Base-by-base conservation (phyloP, 2,888 invertebrate genomes). In the Sturmia bella region DNA sequence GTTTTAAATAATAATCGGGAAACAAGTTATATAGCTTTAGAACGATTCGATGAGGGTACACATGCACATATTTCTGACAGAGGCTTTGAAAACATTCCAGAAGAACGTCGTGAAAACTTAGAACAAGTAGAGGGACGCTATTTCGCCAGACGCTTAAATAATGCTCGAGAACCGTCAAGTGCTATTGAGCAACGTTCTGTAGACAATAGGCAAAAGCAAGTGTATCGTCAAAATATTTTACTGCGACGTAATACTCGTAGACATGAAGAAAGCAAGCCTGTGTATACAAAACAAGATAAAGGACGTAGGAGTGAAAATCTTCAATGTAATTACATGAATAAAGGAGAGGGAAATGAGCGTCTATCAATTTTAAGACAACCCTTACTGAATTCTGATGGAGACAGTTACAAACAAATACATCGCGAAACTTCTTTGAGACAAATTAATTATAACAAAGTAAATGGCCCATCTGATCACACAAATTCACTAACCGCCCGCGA, bases 121-220 rank as follows among this genome's bases (percentile, higher is more conserved):
- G 19, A 43, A 11, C 73, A 32, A 73, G 15, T 52, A 11, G 13
- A 24, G 0, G 21, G 37, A 24, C n/a, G 15, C 43, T 19, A 39
- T 24, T 5, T 59, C 13, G 32, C n/a, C 9, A 21, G 27, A 43
- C 21, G 15, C 9, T 17, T 1, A 32, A 21, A 54, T 24, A 24
- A 59, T 56, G 21, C 15, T 2, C 37, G 13, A 0, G 41, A 57
- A 15, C 12, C 7, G n/a, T 19, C 3, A 7, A 24, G 27, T 13
- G 1, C 24, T 17, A 17, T 43, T 15, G 27, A 57, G 5, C 37
- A 27, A 59, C 52, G 57, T 27, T 37, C 13, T n/a, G 24, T 43
- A 13, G 69, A 12, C 50, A 70, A 57, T 19, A 37, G 2, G 15
- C 43, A 17, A 11, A n/a, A 52, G 6, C 80, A 37, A 15, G 54